Percentiles rank a stretch among this genome's conserved stretches.
phyloP scores from a whole-genome alignment of 2,888 invertebrate species.

The Anticlea derivata region DNA sequence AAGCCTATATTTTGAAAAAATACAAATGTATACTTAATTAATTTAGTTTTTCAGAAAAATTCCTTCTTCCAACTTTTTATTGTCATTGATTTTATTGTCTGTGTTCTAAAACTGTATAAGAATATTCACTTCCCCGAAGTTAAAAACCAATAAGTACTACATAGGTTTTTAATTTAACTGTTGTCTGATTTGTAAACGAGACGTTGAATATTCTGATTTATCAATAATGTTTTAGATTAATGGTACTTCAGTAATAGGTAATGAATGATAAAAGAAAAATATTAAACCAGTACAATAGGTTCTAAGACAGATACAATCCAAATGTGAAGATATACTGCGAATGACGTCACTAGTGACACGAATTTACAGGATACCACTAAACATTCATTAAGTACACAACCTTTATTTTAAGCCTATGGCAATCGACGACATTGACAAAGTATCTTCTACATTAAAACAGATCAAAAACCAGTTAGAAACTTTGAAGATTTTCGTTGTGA shows the following conservation, averaged over 20 bases:
- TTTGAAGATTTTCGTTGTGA: background rate
- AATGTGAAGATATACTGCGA: conserved; percentile 8
- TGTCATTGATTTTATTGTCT: conserved; percentile 33
- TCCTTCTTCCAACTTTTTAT: conserved; percentile 5
- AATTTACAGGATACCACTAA: conserved; percentile 20
- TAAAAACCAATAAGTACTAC: no score
- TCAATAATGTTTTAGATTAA: no score
- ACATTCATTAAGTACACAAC: conserved; percentile 62
- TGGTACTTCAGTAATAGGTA: no score
- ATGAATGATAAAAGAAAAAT: no score
- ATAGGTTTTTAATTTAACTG: background rate
- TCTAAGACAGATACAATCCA: conserved; percentile 24
- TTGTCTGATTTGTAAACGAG: no score
- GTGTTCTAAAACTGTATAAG: conserved; percentile 19
- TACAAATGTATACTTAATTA: conserved; percentile 52
- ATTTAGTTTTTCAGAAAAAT: background rate
- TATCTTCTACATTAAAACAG: background rate
- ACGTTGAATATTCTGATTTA: no score
- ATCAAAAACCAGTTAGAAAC: background rate
- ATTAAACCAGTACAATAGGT: no score
- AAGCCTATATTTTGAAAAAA: conserved; percentile 60
- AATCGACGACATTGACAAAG: background rate
- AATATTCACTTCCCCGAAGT: conserved; percentile 38
- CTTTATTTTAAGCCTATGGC: conserved; percentile 55
- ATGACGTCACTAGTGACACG: conserved; percentile 17